Evolutionary conservation across 37 sponge, comb jelly and placozoan species (phyloP).

Genomic region (Corticium candelabrum): DNA sequence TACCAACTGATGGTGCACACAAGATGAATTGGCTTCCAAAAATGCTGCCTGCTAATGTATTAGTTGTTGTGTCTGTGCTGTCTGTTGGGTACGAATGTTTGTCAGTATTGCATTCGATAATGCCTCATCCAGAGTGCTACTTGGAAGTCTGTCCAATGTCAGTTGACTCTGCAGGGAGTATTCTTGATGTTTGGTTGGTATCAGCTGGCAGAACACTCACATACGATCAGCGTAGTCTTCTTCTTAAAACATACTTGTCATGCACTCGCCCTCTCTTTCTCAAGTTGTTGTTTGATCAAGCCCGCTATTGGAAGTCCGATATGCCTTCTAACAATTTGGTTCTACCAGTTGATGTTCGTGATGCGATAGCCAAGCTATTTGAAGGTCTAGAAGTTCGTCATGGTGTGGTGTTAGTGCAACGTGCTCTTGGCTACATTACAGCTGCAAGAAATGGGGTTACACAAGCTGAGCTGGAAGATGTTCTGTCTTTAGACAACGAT

Average conservation of each 20-base stretch:
- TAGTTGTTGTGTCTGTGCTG: no score
- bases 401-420: conserved; percentile 25
- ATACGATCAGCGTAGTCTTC: no score
- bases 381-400: conserved; percentile 15
- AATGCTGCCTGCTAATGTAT: no score
- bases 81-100: no score
- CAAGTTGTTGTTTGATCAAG: conserved; percentile 36
- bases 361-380: conserved; percentile 19
- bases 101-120: no score
- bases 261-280: conserved; percentile 43
- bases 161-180: no score
- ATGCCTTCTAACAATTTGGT: background rate
- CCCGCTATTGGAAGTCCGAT: conserved; percentile 35
- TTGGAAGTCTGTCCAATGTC: no score
- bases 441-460: conserved; percentile 45
- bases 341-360: conserved; percentile 13
- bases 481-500: conserved; percentile 34
- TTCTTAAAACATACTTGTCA: conserved; percentile 12
- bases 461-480: conserved; percentile 51
- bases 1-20: no score
- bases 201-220: no score
- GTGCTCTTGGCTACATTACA: conserved; percentile 31
- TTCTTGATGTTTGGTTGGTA: no score
- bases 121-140: no score
- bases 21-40: no score